Evolutionary conservation across 2,113 vertebrate species (phyloP), one percentile per base, ranked within the genome.

Genomic region (Saccopteryx bilineata): DNA sequence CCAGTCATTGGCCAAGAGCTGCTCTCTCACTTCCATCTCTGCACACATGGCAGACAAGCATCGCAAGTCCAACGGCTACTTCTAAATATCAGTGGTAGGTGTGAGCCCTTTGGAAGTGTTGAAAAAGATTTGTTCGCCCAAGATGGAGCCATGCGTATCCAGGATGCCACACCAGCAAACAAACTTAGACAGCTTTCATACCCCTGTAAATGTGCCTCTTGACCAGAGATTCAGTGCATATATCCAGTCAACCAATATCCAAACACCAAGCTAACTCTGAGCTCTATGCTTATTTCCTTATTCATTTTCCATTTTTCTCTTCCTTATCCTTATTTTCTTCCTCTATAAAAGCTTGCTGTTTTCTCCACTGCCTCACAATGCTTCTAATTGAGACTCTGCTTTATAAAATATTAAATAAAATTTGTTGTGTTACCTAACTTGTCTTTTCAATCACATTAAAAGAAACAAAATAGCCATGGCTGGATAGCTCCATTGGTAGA

Each of bases 51-150:
- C 28, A 86, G 54, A 48, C 6, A 71, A 9, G 9, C 0, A 9
- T 19, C 60, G 56, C 48, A 13, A 54, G 2, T 0, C 11, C 0
- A 6, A 21, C 11, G 28, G 0, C 8, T 54, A 69, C 11, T 39
- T n/a, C 56, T 2, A 31, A 63, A 78, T 52, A 58, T 69, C 9
- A 80, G 7, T 17, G 65, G 0, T 8, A 17, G 1, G 2, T 33
- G 14, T 61, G 2, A 17, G 6, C 2, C 11, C 66, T 93, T 93
- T 31, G 23, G 28, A 74, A 60, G 69, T 74, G 33, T n/a, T 50
- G 56, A 72, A 63, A 61, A 24, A 10, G 21, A 63, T 50, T 50
- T 61, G 12, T 48, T 61, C 39, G 26, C 56, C 39, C 39, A 24
- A 7, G 26, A 24, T n/a, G 54, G 54, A 52, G 13, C 31, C 3